Conservation (phyloP, 2,888 invertebrate genomes). For the Hoplodrina blanda region DNA sequence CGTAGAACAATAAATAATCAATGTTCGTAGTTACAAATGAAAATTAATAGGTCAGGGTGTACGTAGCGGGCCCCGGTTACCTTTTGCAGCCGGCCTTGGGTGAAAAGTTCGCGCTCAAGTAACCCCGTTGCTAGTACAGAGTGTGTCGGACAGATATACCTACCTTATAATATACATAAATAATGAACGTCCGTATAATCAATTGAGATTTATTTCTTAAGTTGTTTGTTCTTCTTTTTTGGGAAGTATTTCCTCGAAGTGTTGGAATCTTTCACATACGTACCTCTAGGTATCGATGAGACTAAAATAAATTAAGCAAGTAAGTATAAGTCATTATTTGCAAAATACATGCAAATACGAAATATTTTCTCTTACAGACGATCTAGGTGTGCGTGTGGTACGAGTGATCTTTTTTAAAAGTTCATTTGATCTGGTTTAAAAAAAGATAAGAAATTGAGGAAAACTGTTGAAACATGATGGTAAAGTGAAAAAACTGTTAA, state of each 20-base stretch:
- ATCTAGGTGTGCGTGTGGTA: no score
- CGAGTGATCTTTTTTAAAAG: no score
- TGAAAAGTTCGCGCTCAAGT: conserved; percentile 61
- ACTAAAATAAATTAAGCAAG: conserved; percentile 39
- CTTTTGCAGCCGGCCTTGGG: conserved; percentile 58
- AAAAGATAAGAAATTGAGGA: no score
- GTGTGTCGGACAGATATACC: conserved; percentile 33
- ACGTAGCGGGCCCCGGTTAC: conserved; percentile 49
- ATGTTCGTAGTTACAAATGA: conserved; percentile 72
- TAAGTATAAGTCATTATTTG: conserved; percentile 11
- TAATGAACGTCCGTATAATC: conserved; percentile 38
- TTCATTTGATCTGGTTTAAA: no score
- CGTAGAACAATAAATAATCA: conserved; percentile 71
- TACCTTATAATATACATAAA: conserved; percentile 27
- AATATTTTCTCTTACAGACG: no score
- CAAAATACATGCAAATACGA: background rate
- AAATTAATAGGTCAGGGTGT: conserved; percentile 71
- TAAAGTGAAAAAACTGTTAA: no score
- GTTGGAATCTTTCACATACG: conserved; percentile 17
- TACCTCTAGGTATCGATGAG: conserved; percentile 21
- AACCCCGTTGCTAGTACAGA: conserved; percentile 51
- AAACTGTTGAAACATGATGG: no score
- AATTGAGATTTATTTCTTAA: conserved; percentile 53
- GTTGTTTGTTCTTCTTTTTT: conserved; percentile 32
- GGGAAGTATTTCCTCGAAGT: conserved; percentile 12